A percentile compares a stretch with the other conserved stretches of the same genome.
These are phyloP conservation scores for Brachionus plicatilis DNA, from an alignment of 1,140 invertebrate genomes.

Conservation along the genomic window DNA sequence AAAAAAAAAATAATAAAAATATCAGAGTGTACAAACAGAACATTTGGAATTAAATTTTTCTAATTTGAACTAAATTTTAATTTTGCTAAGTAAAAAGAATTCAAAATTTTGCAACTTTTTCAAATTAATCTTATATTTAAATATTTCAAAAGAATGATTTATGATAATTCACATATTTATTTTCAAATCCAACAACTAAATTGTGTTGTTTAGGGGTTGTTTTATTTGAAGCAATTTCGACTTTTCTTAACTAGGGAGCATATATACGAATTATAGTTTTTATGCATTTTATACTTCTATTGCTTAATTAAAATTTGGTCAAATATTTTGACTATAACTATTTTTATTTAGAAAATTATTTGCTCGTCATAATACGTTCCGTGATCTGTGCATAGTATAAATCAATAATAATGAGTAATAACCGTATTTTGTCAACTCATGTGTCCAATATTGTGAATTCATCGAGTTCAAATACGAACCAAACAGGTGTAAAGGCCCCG, in stretches of 20 bases:
- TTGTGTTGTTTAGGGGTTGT: not conserved
- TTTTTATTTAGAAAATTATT: not conserved
- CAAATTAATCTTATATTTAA: not conserved
- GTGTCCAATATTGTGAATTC: slow-evolving; percentile 8
- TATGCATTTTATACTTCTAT: not conserved
- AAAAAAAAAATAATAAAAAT: too few relatives aligned
- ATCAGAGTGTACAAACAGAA: too few relatives aligned
- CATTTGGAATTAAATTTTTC: too few relatives aligned
- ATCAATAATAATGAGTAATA: not conserved
- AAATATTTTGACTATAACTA: not conserved
- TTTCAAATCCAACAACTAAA: slow-evolving; percentile 1
- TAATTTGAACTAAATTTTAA: not conserved
- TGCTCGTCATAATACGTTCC: not conserved
- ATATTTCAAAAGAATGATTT: not conserved
- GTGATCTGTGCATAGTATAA: not conserved
- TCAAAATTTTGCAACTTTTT: not conserved
- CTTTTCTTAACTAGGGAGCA: not conserved
- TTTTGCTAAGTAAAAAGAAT: not conserved
- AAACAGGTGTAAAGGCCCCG: not conserved
- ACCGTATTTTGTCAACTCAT: slow-evolving; percentile 8
- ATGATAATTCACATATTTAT: not conserved
- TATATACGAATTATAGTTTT: not conserved
- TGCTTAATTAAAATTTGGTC: not conserved
- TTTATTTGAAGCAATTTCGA: not conserved
- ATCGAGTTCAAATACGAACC: not conserved